Base-by-base conservation (phyloP, 2,797 vertebrate species). In the Dryobates pubescens region DNA sequence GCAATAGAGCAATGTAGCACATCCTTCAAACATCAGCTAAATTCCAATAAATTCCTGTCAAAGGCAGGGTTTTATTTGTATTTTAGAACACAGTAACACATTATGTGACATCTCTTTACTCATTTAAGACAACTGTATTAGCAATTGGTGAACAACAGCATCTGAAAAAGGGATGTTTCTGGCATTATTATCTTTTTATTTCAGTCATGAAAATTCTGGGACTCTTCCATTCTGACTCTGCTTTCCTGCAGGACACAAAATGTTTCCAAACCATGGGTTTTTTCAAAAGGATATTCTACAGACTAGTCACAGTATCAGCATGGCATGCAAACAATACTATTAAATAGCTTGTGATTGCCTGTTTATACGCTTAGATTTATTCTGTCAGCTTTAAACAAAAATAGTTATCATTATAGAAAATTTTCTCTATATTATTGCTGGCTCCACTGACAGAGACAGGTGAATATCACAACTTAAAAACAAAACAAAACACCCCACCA, bases 291-390 rank as follows among this genome's bases (percentile, higher is more conserved):
- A 82, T 79, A 27, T 17, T 67, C 15, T 20, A 34, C 7, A 68
- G 30, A 47, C 1, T 22, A 0, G 10, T 38, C 17, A 34, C 2
- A 63, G 8, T 53, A 8, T 41, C 65, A 54, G 1, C 9, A 22
- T 13, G 17, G 13, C 8, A 75, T 79, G 6, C 6, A 67, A 57
- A 5, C 49, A 17, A 43, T 26, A 34, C 24, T 64, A 13, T 41
- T 68, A 65, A 83, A 62, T 29, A 65, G 15, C 3, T 69, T 58
- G 3, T 68, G 15, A 61, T 69, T 43, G 1, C 6, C 13, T 16
- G 17, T 61, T 90, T 65, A 13, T 57, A n/a, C 71, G 78, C 22
- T 17, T 65, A 19, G 7, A 65, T 75, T 86, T 10, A 61, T 92
- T 68, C 26, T 82, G 19, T 10, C 32, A 7, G 1, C 7, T 27